Base-by-base conservation (phyloP, 2,797 vertebrate species). In the Dermochelys coriacea region DNA sequence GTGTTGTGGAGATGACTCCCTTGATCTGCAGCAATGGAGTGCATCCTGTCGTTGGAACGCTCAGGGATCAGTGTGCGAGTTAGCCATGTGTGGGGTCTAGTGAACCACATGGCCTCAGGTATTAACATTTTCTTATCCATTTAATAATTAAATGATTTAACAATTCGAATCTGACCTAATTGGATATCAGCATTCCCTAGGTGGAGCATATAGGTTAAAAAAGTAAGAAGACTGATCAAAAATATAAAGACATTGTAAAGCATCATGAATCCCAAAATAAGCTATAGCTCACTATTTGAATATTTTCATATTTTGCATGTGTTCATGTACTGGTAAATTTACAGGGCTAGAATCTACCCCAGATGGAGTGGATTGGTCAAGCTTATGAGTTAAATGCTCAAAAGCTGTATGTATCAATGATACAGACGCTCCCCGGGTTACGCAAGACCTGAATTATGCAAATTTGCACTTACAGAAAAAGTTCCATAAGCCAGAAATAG, bases 371-470 rank as follows among this genome's bases (percentile, higher is more conserved):
- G 18, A 29, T 83, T 93, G 50, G 87, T 81, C 50, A 81, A 75
- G 55, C 84, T 96, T 71, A 77, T 37, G 79, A 89, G 90, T 49
- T 79, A 87, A 90, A 71, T 55, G 37, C 90, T 95, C 59, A 47
- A 84, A 91, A 92, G 89, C 79, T 95, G 74, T 95, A 93, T 12
- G 18, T 96, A 88, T 93, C 82, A 68, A 64, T 34, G 29, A 41
- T 71, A 19, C 41, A 41, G 41, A 41, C 41, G 41, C 41, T 41
- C 41, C 41, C 41, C 41, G 5, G 41, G 41, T 41, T 41, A 41
- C 41, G 41, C 41, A 5, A 41, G 41, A 41, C 41, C 41, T 5
- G 41, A 41, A 41, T 41, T 41, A 41, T 41, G 41, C 41, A 41
- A 41, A 41, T 41, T 41, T 41, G 5, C 41, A 41, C 41, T 41